These are phyloP conservation scores for Monopterus albus DNA, from an alignment of 2,113 vertebrate genomes.

Conservation along the genomic window DNA sequence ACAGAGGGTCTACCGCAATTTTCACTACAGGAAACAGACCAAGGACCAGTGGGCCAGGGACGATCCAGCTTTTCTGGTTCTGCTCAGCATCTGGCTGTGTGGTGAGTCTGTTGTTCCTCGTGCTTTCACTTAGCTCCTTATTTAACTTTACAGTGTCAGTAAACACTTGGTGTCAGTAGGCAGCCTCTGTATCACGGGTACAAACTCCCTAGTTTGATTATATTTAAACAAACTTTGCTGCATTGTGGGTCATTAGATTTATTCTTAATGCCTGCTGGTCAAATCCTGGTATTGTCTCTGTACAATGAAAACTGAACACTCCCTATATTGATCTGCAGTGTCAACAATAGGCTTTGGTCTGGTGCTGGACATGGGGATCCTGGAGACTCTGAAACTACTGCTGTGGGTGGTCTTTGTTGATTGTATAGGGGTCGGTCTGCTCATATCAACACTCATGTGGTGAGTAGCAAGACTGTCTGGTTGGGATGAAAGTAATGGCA, in stretches of 20 bases:
- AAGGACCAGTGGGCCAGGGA: constrained; percentile 99
- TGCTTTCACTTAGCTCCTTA: no score
- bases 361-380: constrained; percentile 92
- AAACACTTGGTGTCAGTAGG: not conserved
- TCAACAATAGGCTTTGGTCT: constrained; percentile 96
- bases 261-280: not conserved
- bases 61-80: constrained; percentile 94
- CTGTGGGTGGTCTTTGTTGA: constrained; percentile 99
- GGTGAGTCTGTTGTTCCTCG: constrained; percentile 79
- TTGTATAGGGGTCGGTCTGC: constrained; percentile 94
- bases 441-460: constrained; percentile 98
- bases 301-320: not conserved
- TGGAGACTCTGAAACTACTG: constrained; percentile 94
- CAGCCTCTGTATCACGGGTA: no score
- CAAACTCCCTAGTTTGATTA: not conserved
- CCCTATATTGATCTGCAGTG: constrained; percentile 77
- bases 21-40: constrained; percentile 98
- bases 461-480: constrained; percentile 72
- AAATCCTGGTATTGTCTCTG: not conserved
- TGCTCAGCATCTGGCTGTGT: constrained; percentile 96
- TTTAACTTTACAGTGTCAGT: no score
- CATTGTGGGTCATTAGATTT: not conserved
- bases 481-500: not conserved
- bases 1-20: constrained; percentile 97
- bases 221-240: not conserved